These are phyloP conservation scores for Hemistola chrysoprasaria DNA, from an alignment of 2,888 invertebrate genomes.

Conservation along the genomic window DNA sequence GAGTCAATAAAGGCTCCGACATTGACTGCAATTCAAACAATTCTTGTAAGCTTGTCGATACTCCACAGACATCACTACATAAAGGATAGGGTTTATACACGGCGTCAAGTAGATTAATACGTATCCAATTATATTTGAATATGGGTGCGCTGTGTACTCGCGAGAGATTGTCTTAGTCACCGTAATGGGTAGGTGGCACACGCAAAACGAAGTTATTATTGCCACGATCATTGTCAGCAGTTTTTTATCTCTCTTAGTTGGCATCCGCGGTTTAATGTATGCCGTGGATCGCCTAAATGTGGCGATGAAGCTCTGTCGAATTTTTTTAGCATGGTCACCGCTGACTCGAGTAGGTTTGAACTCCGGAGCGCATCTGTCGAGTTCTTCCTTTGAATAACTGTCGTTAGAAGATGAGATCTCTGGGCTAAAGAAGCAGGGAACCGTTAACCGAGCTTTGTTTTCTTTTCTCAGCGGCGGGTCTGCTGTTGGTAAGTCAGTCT, in stretches of 20 bases:
- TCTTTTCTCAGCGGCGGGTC: slow-evolving; percentile 22
- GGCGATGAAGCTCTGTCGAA: slow-evolving; percentile 52
- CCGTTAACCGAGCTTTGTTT: slow-evolving; percentile 13
- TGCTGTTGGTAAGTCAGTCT: slow-evolving; percentile 38
- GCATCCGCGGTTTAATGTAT: slow-evolving; percentile 81
- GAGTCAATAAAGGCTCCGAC: slow-evolving; percentile 24
- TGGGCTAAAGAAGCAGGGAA: slow-evolving; percentile 40
- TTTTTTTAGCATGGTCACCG: slow-evolving; percentile 41
- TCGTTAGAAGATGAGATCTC: slow-evolving; percentile 51
- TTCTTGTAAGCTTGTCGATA: slow-evolving; percentile 94
- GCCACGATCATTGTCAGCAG: slow-evolving; percentile 93
- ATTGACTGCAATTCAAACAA: slow-evolving; percentile 83
- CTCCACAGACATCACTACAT: slow-evolving; percentile 96
- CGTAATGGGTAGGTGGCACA: slow-evolving; percentile 96
- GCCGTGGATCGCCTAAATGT: slow-evolving; percentile 56
- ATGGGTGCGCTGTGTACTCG: slow-evolving; percentile 82
- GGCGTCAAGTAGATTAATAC: slow-evolving; percentile 92
- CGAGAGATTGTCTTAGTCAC: slow-evolving; percentile 89
- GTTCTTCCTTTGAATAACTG: slow-evolving; percentile 48
- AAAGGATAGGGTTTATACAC: slow-evolving; percentile 95
- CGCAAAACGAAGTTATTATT: slow-evolving; percentile 93
- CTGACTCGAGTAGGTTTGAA: slow-evolving; percentile 38
- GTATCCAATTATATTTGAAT: slow-evolving; percentile 91
- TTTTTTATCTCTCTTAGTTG: slow-evolving; percentile 88
- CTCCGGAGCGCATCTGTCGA: slow-evolving; percentile 50